Conservation (phyloP, 2,797 vertebrate species). For the Sus cebifrons region DNA sequence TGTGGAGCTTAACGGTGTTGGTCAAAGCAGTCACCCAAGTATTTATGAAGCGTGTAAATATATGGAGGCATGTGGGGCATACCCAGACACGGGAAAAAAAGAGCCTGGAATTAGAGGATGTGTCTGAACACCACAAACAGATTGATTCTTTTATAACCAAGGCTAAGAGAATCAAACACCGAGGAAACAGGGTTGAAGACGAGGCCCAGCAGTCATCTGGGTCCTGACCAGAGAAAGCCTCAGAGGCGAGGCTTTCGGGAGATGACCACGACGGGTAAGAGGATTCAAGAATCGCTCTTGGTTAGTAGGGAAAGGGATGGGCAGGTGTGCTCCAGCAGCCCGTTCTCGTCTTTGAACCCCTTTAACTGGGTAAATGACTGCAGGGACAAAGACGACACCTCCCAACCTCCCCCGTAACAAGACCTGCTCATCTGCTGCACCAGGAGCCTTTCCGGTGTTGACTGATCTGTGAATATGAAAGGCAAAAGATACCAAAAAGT, state of each 20-base stretch:
- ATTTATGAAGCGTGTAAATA: background rate
- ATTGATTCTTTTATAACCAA: background rate
- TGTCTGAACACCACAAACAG: background rate
- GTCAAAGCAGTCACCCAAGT: background rate
- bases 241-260: background rate
- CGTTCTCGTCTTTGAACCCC: background rate
- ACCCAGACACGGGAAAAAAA: conserved; percentile 26
- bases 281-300: background rate
- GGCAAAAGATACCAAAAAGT: background rate
- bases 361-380: conserved; percentile 13
- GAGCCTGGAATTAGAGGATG: conserved; percentile 15
- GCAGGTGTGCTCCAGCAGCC: background rate
- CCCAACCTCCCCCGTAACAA: background rate
- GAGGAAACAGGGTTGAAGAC: background rate
- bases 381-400: background rate
- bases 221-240: background rate
- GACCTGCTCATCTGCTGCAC: background rate
- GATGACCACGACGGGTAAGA: background rate
- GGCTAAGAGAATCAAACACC: background rate
- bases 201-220: background rate
- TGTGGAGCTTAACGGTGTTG: background rate
- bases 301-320: background rate
- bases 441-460: background rate
- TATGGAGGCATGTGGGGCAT: background rate
- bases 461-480: background rate